Evolutionary conservation across 2,888 invertebrate species (phyloP), one percentile per base, ranked within the genome.

Genomic region (Anoncus sp.): DNA sequence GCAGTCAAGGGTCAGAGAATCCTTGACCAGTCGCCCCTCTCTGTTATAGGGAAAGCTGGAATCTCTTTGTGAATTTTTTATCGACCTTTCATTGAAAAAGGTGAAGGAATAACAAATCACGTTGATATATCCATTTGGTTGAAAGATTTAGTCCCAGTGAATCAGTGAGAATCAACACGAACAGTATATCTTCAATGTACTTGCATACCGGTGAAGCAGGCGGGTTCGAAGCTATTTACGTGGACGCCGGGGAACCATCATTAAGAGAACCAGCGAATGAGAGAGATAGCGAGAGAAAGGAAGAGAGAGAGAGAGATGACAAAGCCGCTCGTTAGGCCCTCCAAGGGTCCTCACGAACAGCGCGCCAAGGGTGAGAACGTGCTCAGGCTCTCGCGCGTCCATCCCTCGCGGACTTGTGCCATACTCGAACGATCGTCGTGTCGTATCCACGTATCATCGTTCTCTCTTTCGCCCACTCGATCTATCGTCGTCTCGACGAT

Each of bases 291-390:
- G n/a, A 27, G 24, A 53, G 55, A 59, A 38, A 81, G 77, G 78
- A 80, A 62, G 6, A 27, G 69, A 27, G 82, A 80, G 79, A 77
- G 84, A 86, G 87, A 88, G 87, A 90, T 87, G 90, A 90, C 90
- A 91, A 90, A 91, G 90, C 90, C 86, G 89, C 90, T 91, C 90
- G 91, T 91, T 91, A 91, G 90, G 89, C 85, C 86, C 87, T 87
- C 87, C 86, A 84, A 91, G 91, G 89, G 90, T 90, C 90, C 90
- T 90, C 89, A 88, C 85, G 85, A 83, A 84, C 84, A 86, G 83
- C 85, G 83, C 85, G 86, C 90, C 89, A 90, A 91, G 91, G 91
- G 90, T 90, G 91, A 90, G 89, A 91, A 91, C 91, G 91, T 91
- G 91, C 91, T 90, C 87, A 87, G 89, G 87, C 63, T 88, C 87